Evolutionary conservation across 2,888 invertebrate species (phyloP).

Genomic region (Cerastis rubricosa): DNA sequence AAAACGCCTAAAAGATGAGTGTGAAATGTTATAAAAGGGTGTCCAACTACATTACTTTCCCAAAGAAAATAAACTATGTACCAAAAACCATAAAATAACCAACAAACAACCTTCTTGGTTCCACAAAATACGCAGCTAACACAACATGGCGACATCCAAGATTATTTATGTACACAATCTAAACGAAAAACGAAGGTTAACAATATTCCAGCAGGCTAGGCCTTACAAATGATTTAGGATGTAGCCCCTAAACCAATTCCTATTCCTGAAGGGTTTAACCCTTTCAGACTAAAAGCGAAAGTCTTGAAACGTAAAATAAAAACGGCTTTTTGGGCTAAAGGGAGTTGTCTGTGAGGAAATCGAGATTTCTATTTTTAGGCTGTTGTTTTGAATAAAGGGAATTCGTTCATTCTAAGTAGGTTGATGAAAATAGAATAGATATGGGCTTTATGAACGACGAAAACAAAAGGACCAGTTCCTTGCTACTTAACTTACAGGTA

Average conservation of each 20-base stretch:
- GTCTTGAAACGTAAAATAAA: slow-evolving; percentile 29
- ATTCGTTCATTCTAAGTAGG: slow-evolving; percentile 25
- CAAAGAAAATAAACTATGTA: slow-evolving; percentile 8
- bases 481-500: no score
- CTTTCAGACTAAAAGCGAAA: slow-evolving; percentile 27
- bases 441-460: background rate
- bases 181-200: slow-evolving; percentile 39
- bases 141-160: background rate
- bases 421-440: slow-evolving; percentile 8
- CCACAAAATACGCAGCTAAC: background rate
- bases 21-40: background rate
- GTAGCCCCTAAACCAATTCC: slow-evolving; percentile 40
- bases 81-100: slow-evolving; percentile 19
- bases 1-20: background rate
- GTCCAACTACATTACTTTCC: background rate
- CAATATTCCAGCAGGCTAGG: slow-evolving; percentile 25
- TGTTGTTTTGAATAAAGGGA: slow-evolving; percentile 24
- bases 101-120: slow-evolving; percentile 13
- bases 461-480: background rate
- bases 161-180: slow-evolving; percentile 51
- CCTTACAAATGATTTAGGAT: slow-evolving; percentile 49
- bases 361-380: slow-evolving; percentile 32
- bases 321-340: slow-evolving; percentile 10
- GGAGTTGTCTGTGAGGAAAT: slow-evolving; percentile 40
- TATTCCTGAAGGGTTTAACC: slow-evolving; percentile 41